Base-by-base conservation (phyloP, 1,140 invertebrate species). In the Acromyrmex heyeri region DNA sequence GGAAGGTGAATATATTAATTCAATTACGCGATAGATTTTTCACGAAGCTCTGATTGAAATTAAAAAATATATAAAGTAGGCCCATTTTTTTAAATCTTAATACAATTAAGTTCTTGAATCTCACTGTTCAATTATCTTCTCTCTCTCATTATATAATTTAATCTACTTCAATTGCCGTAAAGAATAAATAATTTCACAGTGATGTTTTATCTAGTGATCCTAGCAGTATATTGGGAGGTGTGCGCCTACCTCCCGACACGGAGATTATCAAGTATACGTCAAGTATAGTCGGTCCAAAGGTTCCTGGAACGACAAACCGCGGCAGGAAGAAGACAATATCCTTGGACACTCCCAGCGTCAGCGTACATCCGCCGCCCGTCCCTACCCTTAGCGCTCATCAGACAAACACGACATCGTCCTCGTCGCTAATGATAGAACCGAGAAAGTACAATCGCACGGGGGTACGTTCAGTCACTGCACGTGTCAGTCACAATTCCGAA, bases 241-340 rank as follows among this genome's bases (percentile, higher is more conserved):
- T 98, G 53, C 96, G 97, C 53, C 94, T 98, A 88, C 98, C 98
- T 87, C 97, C 97, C n/a, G 98, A 98, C 92, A 98, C 98, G 18
- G 98, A 98, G 95, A 98, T 98, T 79, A 98, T 98, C 91, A 98
- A 98, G 94, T 98, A 98, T 93, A 98, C 97, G 70, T 98, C 97
- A 82, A 98, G 97, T 70, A 97, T 98, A 86, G 97, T 97, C 79
- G 97, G 97, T 62, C 97, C 97, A 62, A 98, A 98, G 96, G 96
- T 97, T 73, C 97, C 97, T 21, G 97, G 97, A 69, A 97, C 97
- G 75, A 98, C 97, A 76, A 98, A 97, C 93, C 96, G 98, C 21
- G 97, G 97, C 69, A 96, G 97, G 65, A 98, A 98, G 95, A 98
- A 98, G 96, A 98, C 97, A 38, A 98, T 98, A 90, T 98, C 97